Conservation (phyloP, 2,888 invertebrate genomes). For the Ligdia adustata region DNA sequence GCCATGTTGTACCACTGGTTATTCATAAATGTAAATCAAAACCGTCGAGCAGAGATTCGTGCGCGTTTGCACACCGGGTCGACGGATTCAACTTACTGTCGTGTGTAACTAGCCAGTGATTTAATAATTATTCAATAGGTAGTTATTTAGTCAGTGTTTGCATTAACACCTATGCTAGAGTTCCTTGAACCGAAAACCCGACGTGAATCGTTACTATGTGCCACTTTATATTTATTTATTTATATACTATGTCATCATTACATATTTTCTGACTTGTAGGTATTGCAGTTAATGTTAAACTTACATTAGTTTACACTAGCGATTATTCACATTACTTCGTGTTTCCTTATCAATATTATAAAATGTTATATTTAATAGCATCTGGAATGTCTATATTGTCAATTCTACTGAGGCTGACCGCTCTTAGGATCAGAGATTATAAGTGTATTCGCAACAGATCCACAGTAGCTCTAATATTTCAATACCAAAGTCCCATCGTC, state of each 20-base stretch:
- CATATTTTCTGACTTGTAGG: conserved; percentile 28
- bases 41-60: too few relatives aligned
- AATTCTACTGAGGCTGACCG: conserved; percentile 71
- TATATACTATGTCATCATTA: conserved; percentile 1
- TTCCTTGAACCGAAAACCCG: too few relatives aligned
- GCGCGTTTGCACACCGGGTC: too few relatives aligned
- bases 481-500: not conserved
- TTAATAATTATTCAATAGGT: too few relatives aligned
- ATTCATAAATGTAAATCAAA: too few relatives aligned
- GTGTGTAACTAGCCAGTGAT: too few relatives aligned
- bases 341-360: conserved; percentile 62
- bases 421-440: conserved; percentile 52
- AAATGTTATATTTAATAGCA: conserved; percentile 64
- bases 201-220: conserved; percentile 12
- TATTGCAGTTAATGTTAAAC: conserved; percentile 28
- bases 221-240: conserved; percentile 11
- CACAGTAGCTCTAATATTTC: conserved; percentile 33
- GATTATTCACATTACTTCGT: conserved; percentile 63
- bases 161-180: too few relatives aligned
- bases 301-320: conserved; percentile 53
- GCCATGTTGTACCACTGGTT: too few relatives aligned
- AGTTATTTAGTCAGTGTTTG: too few relatives aligned
- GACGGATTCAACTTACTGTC: too few relatives aligned
- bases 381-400: conserved; percentile 77
- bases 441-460: conserved; percentile 56